phyloP scores from a whole-genome alignment of 2,797 vertebrate genomes.

The Sebastiscus tertius region DNA sequence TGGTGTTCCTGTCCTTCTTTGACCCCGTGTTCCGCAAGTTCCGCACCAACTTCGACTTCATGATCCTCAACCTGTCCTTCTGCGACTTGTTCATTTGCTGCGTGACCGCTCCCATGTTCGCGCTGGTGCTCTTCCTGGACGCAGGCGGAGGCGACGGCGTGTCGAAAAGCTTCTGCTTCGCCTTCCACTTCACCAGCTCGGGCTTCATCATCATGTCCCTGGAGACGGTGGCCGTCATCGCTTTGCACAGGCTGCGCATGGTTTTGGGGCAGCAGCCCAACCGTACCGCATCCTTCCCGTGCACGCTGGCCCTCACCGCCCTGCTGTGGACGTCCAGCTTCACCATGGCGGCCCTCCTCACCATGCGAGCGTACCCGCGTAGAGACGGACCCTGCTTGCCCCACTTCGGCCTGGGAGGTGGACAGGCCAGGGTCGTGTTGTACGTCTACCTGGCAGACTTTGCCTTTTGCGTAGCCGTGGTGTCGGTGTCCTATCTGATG shows the following conservation, averaged over 20 bases:
- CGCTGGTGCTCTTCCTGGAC: conserved; percentile 90
- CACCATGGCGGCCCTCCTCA: conserved; percentile 91
- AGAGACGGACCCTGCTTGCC: conserved; percentile 91
- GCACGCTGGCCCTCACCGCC: conserved; percentile 90
- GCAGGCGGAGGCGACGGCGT: conserved; percentile 79
- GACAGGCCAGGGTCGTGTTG: conserved; percentile 85
- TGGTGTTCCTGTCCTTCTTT: conserved; percentile 97
- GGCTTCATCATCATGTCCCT: conserved; percentile 98
- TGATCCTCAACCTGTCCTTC: conserved; percentile 97
- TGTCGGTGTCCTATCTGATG: conserved; percentile 92
- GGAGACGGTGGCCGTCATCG: conserved; percentile 95
- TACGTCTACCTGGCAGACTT: conserved; percentile 94
- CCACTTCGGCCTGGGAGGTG: conserved; percentile 86
- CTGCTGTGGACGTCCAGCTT: conserved; percentile 96
- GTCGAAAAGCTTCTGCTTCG: conserved; percentile 92
- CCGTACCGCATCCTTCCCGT: conserved; percentile 88
- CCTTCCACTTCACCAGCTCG: conserved; percentile 94
- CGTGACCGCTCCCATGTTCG: conserved; percentile 94
- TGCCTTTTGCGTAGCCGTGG: conserved; percentile 91
- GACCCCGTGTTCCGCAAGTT: conserved; percentile 96
- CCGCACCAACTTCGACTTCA: conserved; percentile 97
- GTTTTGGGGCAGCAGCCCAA: conserved; percentile 94
- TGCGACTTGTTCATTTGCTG: conserved; percentile 97
- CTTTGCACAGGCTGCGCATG: conserved; percentile 93
- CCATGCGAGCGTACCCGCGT: conserved; percentile 84